Percentiles rank a stretch among this genome's conserved stretches.
Evolutionary conservation across 2,113 vertebrate genomes (phyloP).

Genomic region (Pluvialis apricaria): DNA sequence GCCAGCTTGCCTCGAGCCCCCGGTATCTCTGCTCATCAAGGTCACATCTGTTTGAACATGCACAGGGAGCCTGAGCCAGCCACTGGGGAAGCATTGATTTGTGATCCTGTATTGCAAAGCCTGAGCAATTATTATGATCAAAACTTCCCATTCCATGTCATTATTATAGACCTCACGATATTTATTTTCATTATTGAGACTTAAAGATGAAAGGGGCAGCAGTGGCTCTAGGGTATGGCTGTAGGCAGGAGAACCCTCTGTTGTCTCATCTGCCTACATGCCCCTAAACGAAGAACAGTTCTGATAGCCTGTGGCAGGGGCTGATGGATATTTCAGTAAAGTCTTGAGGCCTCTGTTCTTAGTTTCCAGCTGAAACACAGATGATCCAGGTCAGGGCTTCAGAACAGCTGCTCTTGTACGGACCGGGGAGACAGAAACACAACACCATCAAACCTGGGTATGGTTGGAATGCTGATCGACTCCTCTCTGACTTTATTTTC

Average conservation of each 20-base stretch:
- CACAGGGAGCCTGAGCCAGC: background rate
- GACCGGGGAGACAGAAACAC: background rate
- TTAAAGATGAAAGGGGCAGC: background rate
- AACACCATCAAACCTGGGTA: background rate
- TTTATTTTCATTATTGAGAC: constrained; percentile 9
- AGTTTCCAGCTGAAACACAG: background rate
- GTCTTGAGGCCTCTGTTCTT: background rate
- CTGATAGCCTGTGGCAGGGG: background rate
- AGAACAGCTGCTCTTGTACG: background rate
- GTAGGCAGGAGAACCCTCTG: background rate
- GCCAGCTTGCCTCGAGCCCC: background rate
- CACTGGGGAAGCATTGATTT: constrained; percentile 12
- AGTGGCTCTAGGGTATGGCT: background rate
- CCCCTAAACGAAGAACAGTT: background rate
- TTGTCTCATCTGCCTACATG: background rate
- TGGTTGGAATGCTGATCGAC: background rate
- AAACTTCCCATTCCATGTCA: background rate
- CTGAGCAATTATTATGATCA: constrained; percentile 31
- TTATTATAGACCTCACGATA: background rate
- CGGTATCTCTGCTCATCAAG: background rate
- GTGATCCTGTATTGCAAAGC: constrained; percentile 1
- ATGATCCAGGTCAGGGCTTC: background rate
- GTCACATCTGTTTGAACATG: constrained; percentile 26
- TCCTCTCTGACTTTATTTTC: background rate
- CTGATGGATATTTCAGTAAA: background rate